Evolutionary conservation across 2,113 vertebrate species (phyloP).

Genomic region (Microtus oregoni): DNA sequence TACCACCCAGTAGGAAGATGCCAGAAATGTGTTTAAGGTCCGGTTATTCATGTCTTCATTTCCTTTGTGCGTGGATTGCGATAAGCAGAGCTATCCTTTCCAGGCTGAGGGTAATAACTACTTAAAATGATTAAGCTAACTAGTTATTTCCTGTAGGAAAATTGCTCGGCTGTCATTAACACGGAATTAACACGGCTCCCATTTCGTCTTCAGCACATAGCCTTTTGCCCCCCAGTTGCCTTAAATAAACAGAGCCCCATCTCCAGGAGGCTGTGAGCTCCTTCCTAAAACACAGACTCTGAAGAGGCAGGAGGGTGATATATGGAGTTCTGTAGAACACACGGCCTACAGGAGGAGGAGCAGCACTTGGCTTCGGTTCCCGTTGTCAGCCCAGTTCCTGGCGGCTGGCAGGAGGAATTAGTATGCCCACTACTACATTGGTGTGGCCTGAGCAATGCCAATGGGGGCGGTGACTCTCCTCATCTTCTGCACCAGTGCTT

Average conservation of each 20-base stretch:
- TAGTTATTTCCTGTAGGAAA: conserved; percentile 80
- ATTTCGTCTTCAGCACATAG: conserved; percentile 51
- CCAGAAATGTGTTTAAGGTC: conserved; percentile 74
- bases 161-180: conserved; percentile 78
- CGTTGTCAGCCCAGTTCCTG: background rate
- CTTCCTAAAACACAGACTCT: conserved; percentile 28
- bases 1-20: conserved; percentile 71
- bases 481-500: background rate
- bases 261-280: background rate
- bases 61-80: conserved; percentile 59
- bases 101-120: conserved; percentile 74
- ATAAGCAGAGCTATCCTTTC: conserved; percentile 72
- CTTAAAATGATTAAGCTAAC: conserved; percentile 80
- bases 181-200: conserved; percentile 62
- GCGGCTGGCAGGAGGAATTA: background rate
- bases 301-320: background rate
- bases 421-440: background rate
- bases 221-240: conserved; percentile 33
- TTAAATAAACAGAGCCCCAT: conserved; percentile 67
- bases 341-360: background rate
- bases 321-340: background rate
- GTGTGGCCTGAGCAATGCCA: background rate
- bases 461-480: background rate
- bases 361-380: background rate
- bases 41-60: conserved; percentile 71